Base-by-base conservation (phyloP, 2,888 invertebrate genomes). In the Synanthedon andrenaeformis region DNA sequence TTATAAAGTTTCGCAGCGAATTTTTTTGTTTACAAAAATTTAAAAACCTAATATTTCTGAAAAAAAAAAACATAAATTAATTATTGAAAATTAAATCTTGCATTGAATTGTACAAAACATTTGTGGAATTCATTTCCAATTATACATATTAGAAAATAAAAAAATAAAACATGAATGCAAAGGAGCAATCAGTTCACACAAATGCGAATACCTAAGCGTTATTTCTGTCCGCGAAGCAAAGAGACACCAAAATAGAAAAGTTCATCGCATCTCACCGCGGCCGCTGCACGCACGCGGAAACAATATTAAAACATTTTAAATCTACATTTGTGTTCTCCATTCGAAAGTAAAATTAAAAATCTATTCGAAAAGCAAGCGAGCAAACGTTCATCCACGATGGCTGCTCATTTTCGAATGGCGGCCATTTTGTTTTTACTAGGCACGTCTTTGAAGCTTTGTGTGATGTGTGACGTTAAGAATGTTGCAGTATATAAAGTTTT, bases 401-500 rank as follows among this genome's bases (percentile, higher is more conserved):
- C 61, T 66, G 66, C 61, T 59, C 55, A 58, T 54, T 55, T 58
- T 58, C 68, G 58, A 79, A 63, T 83, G 78, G 61, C 76, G 61
- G 78, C 82, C 80, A 83, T 87, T 57, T 83, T 86, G 71, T 58
- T 80, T 76, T 76, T 80, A 52, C 58, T 58, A n/a, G 57, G 60
- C 56, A 60, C 61, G 55, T 61, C 68, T 55, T 62, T 69, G 6
- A 14, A 12, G 23, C 10, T 17, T 61, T 61, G 66, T 54, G 62
- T 60, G 51, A 89, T 89, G 53, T 94, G 94, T 82, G 91, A 92
- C 61, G 90, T 93, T 56, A 92, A 94, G 75, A 93, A 93, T 72
- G 89, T 96, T 67, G 95, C 93, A 60, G 93, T 95, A 67, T 97
- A 97, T 76, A 94, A 93, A 81, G 93, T 96, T 74, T 92, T 93